Percentiles rank a stretch among this genome's conserved stretches.
These are phyloP conservation scores for Arenaria interpres DNA, from an alignment of 2,113 vertebrate species.

Conservation along the genomic window DNA sequence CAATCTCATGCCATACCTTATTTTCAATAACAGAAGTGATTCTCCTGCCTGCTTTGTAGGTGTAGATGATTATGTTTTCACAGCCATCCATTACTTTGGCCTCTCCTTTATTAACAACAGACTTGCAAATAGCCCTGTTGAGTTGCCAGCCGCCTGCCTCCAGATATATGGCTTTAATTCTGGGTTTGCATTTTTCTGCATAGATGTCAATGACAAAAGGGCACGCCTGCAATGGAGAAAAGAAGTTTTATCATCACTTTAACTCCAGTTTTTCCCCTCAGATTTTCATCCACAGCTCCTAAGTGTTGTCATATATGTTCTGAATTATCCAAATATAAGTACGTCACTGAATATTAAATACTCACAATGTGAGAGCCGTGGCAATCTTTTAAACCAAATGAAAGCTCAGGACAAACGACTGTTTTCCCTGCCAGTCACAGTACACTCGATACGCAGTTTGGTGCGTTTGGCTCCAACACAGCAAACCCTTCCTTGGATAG, in stretches of 20 bases:
- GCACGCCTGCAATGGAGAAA: slow-evolving; percentile 79
- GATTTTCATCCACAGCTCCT: neutral
- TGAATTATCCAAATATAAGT: neutral
- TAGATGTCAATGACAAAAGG: slow-evolving; percentile 85
- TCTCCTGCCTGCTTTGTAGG: slow-evolving; percentile 76
- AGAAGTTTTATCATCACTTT: neutral
- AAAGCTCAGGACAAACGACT: neutral
- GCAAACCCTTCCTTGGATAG: neutral
- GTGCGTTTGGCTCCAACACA: neutral
- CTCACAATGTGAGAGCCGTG: neutral
- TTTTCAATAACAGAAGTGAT: slow-evolving; percentile 89
- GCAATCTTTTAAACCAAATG: neutral
- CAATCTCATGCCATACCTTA: slow-evolving; percentile 76
- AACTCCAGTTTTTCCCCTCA: neutral
- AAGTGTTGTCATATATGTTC: neutral
- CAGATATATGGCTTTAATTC: slow-evolving; percentile 77
- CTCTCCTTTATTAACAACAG: slow-evolving; percentile 77
- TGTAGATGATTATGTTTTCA: slow-evolving; percentile 81
- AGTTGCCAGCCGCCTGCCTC: slow-evolving; percentile 81
- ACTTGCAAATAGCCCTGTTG: slow-evolving; percentile 83
- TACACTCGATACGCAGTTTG: fast-evolving
- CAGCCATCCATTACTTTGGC: slow-evolving; percentile 79
- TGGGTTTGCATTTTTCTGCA: slow-evolving; percentile 81
- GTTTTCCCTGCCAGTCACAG: neutral
- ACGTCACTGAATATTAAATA: neutral